A percentile compares a stretch with the other conserved stretches of the same genome.
These are phyloP conservation scores for Ornithorhynchus anatinus DNA, from an alignment of 2,113 vertebrate genomes.

Conservation along the genomic window DNA sequence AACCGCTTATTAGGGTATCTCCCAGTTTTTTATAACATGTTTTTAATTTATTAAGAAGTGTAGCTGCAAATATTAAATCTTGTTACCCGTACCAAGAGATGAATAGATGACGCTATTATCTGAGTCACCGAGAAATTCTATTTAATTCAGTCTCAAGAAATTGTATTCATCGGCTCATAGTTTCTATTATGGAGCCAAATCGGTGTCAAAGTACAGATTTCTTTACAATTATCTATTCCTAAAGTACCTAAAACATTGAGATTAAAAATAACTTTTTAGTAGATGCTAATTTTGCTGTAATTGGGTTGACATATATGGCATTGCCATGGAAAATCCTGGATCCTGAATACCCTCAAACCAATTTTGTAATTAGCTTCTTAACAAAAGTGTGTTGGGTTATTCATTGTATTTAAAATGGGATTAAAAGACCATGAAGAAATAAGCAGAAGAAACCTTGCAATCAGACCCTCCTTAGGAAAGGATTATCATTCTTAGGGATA, in stretches of 20 bases:
- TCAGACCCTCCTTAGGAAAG: neutral
- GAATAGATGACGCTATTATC: neutral
- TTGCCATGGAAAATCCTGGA: neutral
- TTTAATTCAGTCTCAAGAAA: neutral
- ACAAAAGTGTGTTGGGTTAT: neutral
- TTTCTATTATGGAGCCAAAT: neutral
- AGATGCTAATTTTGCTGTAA: neutral
- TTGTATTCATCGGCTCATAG: neutral
- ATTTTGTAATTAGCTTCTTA: neutral
- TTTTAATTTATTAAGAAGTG: neutral
- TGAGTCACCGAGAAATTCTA: neutral
- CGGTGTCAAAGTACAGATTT: neutral
- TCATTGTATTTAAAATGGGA: neutral
- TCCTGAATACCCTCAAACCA: no score
- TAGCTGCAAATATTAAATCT: neutral
- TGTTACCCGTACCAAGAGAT: neutral
- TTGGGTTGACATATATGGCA: accelerated
- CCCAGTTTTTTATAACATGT: neutral
- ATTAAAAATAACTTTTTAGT: no score
- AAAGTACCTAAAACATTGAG: no score
- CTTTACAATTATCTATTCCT: neutral
- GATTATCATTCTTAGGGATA: neutral
- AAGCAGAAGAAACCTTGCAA: neutral
- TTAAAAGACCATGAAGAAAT: neutral
- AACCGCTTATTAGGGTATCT: neutral